Conservation (phyloP, 1,140 invertebrate genomes). For the Cataglyphis hispanica region DNA sequence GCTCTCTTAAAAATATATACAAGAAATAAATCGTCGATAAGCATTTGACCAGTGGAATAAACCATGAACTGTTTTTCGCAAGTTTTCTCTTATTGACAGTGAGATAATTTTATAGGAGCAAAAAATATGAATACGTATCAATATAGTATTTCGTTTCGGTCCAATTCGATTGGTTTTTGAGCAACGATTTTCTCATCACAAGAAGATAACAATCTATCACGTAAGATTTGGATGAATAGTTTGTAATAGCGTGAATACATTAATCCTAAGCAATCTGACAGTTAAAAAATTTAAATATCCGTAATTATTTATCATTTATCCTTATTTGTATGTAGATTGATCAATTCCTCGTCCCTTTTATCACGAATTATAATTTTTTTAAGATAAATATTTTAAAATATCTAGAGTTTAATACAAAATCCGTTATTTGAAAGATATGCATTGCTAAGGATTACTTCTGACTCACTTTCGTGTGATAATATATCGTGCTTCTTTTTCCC, state of each 20-base stretch:
- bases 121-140: background rate
- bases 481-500: background rate
- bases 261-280: background rate
- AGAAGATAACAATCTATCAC: background rate
- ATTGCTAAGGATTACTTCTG: background rate
- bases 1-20: conserved; percentile 61
- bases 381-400: background rate
- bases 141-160: background rate
- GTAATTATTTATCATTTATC: background rate
- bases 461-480: too few relatives aligned
- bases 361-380: background rate
- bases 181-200: background rate
- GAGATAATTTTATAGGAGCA: background rate
- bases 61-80: conserved; percentile 1
- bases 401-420: background rate
- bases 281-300: background rate
- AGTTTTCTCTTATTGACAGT: conserved; percentile 34
- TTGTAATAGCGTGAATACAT: background rate
- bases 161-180: background rate
- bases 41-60: conserved; percentile 1
- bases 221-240: background rate
- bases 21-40: conserved; percentile 30
- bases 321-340: background rate
- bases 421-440: background rate
- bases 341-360: background rate